Percentiles rank a stretch among this genome's conserved stretches.
phyloP scores from a whole-genome alignment of 2,113 vertebrate genomes.

The Rhynchomys soricoides region DNA sequence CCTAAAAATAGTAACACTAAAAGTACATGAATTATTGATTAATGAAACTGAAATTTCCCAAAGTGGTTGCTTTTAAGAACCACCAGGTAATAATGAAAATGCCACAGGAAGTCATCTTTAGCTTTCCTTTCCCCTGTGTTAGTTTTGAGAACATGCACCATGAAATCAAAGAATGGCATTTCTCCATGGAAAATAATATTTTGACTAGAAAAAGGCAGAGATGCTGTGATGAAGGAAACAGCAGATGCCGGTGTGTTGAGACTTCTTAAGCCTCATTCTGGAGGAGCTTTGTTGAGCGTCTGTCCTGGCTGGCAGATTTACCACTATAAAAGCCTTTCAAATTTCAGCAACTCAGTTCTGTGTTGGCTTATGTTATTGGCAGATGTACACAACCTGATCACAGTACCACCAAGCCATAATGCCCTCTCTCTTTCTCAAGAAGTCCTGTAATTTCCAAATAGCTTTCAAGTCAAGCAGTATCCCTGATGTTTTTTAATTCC shows the following conservation, averaged over 20 bases:
- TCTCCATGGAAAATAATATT: background rate
- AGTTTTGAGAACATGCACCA: background rate
- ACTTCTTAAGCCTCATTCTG: background rate
- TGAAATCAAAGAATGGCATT: background rate
- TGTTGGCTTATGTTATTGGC: background rate
- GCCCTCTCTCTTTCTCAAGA: background rate
- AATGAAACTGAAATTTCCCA: background rate
- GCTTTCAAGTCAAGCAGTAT: background rate
- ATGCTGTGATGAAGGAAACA: background rate
- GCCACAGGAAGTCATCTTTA: background rate
- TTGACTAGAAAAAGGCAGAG: conserved; percentile 20
- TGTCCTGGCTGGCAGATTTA: background rate
- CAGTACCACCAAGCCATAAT: background rate
- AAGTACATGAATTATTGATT: too few species aligned
- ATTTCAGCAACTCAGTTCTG: background rate
- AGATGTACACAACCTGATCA: background rate
- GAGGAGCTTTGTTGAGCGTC: background rate
- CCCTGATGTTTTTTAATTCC: background rate
- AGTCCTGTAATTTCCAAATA: background rate
- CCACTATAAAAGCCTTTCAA: background rate
- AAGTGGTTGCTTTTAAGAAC: background rate
- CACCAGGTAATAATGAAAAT: background rate
- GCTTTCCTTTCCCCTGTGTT: background rate
- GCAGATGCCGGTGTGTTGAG: background rate
- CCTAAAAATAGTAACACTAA: background rate